phyloP scores from a whole-genome alignment of 2,888 invertebrate genomes.

The Tribolium freemani region DNA sequence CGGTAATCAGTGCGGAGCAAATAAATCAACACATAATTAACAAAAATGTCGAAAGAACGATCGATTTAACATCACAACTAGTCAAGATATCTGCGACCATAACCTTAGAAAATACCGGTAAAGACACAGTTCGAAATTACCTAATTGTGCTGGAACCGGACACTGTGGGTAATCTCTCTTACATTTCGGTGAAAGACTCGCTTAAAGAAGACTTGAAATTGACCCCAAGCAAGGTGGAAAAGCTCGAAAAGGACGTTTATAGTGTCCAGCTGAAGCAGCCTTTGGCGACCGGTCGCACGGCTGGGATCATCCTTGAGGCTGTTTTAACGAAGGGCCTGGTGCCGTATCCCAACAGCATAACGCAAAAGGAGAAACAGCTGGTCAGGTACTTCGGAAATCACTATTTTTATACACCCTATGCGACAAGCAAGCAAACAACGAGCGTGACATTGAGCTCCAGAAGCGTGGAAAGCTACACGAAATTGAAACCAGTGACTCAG shows the following conservation, averaged over 20 bases:
- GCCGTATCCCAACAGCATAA: slow-evolving; percentile 90
- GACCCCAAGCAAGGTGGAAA: slow-evolving; percentile 68
- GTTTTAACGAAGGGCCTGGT: slow-evolving; percentile 82
- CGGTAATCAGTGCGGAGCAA: slow-evolving; percentile 48
- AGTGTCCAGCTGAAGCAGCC: slow-evolving; percentile 72
- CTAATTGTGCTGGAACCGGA: slow-evolving; percentile 79
- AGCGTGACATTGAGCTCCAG: slow-evolving; percentile 82
- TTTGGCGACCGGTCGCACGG: slow-evolving; percentile 73
- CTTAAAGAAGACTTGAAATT: slow-evolving; percentile 72
- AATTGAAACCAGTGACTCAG: slow-evolving; percentile 84
- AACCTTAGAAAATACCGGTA: slow-evolving; percentile 87
- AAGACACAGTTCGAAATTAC: slow-evolving; percentile 78
- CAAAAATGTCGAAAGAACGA: slow-evolving; percentile 86
- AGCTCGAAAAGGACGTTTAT: slow-evolving; percentile 63
- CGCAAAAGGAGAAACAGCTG: slow-evolving; percentile 94
- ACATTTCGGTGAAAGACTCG: slow-evolving; percentile 78
- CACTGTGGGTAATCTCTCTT: slow-evolving; percentile 78
- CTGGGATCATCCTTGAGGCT: slow-evolving; percentile 77
- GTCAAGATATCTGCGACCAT: slow-evolving; percentile 87
- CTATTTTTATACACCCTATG: slow-evolving; percentile 88
- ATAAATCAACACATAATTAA: slow-evolving; percentile 75
- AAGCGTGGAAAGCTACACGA: slow-evolving; percentile 86
- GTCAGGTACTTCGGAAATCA: slow-evolving; percentile 89
- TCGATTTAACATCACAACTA: slow-evolving; percentile 91
- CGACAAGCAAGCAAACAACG: slow-evolving; percentile 85